Conservation (phyloP, 2,888 invertebrate species). For the Calephelis perditalis region DNA sequence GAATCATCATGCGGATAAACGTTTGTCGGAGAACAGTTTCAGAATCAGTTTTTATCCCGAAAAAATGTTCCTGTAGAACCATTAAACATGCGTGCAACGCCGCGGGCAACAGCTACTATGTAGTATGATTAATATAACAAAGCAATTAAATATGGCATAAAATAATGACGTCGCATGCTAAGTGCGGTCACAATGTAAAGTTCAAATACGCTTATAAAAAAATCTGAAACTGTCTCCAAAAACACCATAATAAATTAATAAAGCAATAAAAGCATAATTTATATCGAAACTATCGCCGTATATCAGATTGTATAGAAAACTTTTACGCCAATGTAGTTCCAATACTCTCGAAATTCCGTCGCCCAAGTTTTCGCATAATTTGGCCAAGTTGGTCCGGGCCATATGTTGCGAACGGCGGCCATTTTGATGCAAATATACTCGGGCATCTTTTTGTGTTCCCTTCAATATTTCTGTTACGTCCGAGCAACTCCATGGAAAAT, state of each 20-base stretch:
- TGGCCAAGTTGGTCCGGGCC: slow-evolving; percentile 35
- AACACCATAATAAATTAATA: slow-evolving; percentile 8
- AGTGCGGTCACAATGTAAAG: neutral
- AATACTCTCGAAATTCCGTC: slow-evolving; percentile 41
- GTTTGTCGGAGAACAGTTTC: no score
- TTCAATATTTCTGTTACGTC: slow-evolving; percentile 10
- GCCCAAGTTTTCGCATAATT: slow-evolving; percentile 57
- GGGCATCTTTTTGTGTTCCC: slow-evolving; percentile 11
- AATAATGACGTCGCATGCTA: no score
- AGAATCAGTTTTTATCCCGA: no score
- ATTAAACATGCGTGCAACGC: no score
- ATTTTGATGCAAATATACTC: slow-evolving; percentile 25
- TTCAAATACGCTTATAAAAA: neutral
- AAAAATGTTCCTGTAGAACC: no score
- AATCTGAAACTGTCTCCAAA: neutral
- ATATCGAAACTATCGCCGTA: slow-evolving; percentile 16
- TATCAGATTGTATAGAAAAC: slow-evolving; percentile 10
- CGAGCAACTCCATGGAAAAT: slow-evolving; percentile 10
- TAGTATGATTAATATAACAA: no score
- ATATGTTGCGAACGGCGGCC: slow-evolving; percentile 41
- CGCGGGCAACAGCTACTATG: no score
- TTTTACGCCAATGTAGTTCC: slow-evolving; percentile 11
- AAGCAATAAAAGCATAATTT: slow-evolving; percentile 11
- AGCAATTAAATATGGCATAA: no score
- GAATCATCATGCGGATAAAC: no score